Percentiles rank a stretch among this genome's conserved stretches.
Conservation (phyloP, 2,113 vertebrate species). For the Aptenodytes patagonicus region DNA sequence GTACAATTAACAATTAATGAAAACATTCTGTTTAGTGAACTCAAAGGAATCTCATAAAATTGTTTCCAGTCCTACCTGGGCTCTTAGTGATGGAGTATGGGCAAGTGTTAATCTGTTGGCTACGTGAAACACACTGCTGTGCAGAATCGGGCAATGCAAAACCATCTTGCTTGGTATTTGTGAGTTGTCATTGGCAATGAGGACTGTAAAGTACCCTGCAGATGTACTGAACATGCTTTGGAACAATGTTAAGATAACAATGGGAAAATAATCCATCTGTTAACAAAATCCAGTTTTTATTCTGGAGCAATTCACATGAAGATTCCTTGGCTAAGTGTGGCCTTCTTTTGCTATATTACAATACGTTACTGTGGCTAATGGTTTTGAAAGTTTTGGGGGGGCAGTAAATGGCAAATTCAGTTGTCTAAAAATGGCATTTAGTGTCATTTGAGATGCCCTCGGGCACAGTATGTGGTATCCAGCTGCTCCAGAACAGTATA, state of each 20-base stretch:
- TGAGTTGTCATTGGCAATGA: not conserved
- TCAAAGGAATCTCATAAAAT: not conserved
- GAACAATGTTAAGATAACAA: not conserved
- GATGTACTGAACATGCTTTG: not conserved
- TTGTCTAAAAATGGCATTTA: not conserved
- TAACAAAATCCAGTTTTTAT: not conserved
- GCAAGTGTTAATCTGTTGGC: not conserved
- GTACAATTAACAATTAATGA: not conserved
- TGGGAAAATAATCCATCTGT: not conserved
- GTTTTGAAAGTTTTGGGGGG: not conserved
- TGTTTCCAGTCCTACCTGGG: not conserved
- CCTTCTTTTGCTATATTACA: not conserved
- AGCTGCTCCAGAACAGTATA: not conserved
- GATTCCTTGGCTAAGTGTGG: not conserved
- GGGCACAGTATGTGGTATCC: not conserved
- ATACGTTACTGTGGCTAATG: not conserved
- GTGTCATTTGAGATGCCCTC: not conserved
- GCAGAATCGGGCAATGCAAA: not conserved
- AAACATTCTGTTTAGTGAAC: not conserved
- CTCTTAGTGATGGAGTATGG: not conserved
- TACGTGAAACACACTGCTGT: not conserved
- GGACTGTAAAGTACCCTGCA: not conserved
- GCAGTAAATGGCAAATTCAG: not conserved
- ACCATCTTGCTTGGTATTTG: not conserved
- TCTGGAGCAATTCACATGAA: not conserved